phyloP scores from a whole-genome alignment of 2,113 vertebrate genomes.

The Mirounga angustirostris region DNA sequence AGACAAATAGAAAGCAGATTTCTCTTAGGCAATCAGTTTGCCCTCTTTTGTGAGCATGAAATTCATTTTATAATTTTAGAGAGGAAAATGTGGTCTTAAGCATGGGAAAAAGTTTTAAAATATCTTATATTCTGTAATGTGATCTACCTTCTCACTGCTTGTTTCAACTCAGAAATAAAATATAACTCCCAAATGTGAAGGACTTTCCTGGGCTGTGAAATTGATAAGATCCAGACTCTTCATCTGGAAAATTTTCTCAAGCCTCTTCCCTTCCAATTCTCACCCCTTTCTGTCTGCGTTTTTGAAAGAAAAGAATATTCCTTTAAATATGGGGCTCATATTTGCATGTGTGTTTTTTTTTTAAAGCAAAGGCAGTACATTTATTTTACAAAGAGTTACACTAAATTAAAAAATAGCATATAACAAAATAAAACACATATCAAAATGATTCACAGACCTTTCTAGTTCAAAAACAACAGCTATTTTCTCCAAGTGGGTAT shows the following conservation, averaged over 20 bases:
- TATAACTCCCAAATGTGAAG: conserved; percentile 64
- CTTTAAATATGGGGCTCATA: neutral
- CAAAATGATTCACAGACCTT: conserved; percentile 35
- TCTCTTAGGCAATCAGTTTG: conserved; percentile 58
- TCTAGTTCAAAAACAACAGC: conserved; percentile 1
- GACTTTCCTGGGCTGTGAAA: conserved; percentile 55
- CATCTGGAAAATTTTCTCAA: conserved; percentile 35
- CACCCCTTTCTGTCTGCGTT: neutral
- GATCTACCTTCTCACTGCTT: conserved; percentile 57
- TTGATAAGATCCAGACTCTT: conserved; percentile 55
- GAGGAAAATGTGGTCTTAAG: conserved; percentile 63
- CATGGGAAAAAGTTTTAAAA: conserved; percentile 61
- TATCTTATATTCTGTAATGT: conserved; percentile 13
- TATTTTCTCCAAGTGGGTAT: conserved; percentile 42
- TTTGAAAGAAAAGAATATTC: conserved; percentile 51
- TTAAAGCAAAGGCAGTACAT: neutral
- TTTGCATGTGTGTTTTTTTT: neutral
- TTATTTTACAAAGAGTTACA: conserved; percentile 23
- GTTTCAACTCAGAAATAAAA: conserved; percentile 64
- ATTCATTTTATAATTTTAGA: conserved; percentile 61
- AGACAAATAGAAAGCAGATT: conserved; percentile 36
- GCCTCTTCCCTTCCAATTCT: neutral
- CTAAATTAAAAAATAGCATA: neutral
- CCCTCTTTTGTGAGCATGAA: neutral
- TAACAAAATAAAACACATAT: neutral